These are phyloP conservation scores for Penaeus monodon DNA, from an alignment of 2,888 invertebrate genomes.

Conservation along the genomic window DNA sequence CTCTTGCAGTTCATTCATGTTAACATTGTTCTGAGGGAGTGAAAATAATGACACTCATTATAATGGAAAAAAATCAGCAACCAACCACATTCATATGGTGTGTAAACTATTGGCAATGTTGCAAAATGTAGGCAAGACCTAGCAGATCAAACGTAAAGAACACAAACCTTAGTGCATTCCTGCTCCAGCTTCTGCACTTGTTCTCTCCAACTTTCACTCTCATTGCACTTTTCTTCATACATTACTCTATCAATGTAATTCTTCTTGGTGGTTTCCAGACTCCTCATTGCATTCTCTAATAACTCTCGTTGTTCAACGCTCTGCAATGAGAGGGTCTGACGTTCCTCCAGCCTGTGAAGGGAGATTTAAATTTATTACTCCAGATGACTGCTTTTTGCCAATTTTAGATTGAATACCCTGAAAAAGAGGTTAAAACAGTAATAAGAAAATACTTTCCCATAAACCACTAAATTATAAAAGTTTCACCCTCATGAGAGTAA, in stretches of 20 bases:
- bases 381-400: neutral
- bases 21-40: no score
- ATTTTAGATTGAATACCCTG: neutral
- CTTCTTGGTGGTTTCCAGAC: neutral
- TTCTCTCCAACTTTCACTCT: neutral
- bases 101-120: no score
- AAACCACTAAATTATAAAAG: no score
- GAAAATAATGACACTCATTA: no score
- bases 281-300: constrained; percentile 1
- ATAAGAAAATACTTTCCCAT: no score
- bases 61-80: no score
- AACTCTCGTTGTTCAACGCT: neutral
- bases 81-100: no score
- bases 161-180: constrained; percentile 12
- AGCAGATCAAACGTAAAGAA: neutral
- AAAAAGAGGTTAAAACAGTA: no score
- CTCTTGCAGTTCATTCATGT: no score
- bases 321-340: no score
- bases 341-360: no score
- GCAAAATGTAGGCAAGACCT: neutral
- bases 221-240: neutral
- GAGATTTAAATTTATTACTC: no score
- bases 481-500: neutral
- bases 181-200: neutral
- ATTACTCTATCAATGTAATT: neutral